Conservation (phyloP, 64 coral and sea anemone species). For the Actinia tenebrosa region DNA sequence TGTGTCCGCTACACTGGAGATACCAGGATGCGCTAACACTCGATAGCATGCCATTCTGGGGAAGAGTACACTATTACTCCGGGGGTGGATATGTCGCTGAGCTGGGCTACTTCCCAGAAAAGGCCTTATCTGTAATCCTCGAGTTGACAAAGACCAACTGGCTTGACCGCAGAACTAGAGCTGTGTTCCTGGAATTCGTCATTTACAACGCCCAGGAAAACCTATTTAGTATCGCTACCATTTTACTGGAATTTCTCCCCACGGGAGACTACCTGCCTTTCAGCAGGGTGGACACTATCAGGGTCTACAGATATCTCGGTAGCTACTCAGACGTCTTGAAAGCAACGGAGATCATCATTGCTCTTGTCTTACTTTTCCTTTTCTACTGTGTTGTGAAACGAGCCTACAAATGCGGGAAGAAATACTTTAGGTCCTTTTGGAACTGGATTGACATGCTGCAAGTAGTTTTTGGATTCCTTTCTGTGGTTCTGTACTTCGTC, state of each 20-base stretch:
- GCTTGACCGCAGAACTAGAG: constrained; percentile 60
- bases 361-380: constrained; percentile 53
- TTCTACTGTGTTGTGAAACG: constrained; percentile 58
- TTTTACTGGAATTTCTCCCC: constrained; percentile 46
- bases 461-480: constrained; percentile 57
- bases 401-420: constrained; percentile 35
- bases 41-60: constrained; percentile 59
- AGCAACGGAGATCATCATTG: constrained; percentile 59
- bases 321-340: constrained; percentile 28
- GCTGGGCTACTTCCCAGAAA: constrained; percentile 59
- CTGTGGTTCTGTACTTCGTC: constrained; percentile 62
- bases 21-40: constrained; percentile 40
- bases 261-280: constrained; percentile 47
- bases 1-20: constrained; percentile 73
- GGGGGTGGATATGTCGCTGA: constrained; percentile 91
- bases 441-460: constrained; percentile 65
- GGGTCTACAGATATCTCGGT: constrained; percentile 61
- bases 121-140: constrained; percentile 44
- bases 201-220: constrained; percentile 73
- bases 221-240: constrained; percentile 43
- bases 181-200: constrained; percentile 53
- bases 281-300: constrained; percentile 63
- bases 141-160: constrained; percentile 39
- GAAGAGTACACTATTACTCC: constrained; percentile 44
- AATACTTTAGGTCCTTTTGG: constrained; percentile 68